Evolutionary conservation across 2,888 invertebrate genomes (phyloP).

Genomic region (Archips xylosteana): DNA sequence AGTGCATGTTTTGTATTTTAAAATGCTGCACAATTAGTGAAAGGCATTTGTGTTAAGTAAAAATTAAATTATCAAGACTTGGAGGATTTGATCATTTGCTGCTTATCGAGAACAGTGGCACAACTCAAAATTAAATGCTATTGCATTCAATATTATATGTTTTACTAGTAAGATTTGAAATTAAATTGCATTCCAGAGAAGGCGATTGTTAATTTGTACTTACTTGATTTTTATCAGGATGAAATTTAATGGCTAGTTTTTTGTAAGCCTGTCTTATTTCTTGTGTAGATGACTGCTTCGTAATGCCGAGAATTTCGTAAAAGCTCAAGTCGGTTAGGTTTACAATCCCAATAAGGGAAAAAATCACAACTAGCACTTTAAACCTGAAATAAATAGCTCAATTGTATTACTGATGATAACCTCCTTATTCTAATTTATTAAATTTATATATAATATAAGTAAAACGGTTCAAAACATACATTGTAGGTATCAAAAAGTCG

Average conservation of each 20-base stretch:
- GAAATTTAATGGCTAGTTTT: constrained; percentile 89
- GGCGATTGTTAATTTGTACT: not conserved
- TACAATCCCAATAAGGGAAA: constrained; percentile 57
- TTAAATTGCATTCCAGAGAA: no score
- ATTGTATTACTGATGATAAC: not conserved
- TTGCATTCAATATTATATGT: no score
- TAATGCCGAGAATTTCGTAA: constrained; percentile 89
- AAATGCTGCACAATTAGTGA: not conserved
- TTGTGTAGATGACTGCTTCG: constrained; percentile 87
- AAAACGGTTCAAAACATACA: constrained; percentile 25
- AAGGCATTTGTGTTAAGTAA: not conserved
- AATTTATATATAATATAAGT: not conserved
- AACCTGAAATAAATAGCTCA: constrained; percentile 57
- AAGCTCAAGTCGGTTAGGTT: constrained; percentile 68
- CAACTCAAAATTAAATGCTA: no score
- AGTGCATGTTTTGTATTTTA: not conserved
- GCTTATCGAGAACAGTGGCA: no score
- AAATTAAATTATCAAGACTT: not conserved
- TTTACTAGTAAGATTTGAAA: no score
- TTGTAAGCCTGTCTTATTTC: constrained; percentile 93
- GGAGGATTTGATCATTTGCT: not conserved
- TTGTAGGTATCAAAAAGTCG: constrained; percentile 20
- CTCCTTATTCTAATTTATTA: not conserved
- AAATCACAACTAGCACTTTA: constrained; percentile 55
- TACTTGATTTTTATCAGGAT: constrained; percentile 91